These are phyloP conservation scores for Clangula hyemalis DNA, from an alignment of 2,797 vertebrate species.

Conservation along the genomic window DNA sequence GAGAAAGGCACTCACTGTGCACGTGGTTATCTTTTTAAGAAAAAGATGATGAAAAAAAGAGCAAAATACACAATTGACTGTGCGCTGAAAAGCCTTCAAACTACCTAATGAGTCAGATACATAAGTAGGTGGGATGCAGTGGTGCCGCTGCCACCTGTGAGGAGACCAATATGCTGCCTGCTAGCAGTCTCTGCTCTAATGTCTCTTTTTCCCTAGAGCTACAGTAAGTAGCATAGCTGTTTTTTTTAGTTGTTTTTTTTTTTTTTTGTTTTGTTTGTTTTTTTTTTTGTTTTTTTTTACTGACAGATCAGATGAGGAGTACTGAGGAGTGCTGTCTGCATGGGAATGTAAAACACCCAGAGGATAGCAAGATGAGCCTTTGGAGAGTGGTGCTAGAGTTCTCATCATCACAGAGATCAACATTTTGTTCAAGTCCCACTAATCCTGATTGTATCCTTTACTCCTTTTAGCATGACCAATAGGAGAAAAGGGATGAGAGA, in stretches of 20 bases:
- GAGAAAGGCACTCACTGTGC: neutral
- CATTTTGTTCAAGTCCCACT: neutral
- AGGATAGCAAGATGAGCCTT: neutral
- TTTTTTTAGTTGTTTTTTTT: too few relatives aligned
- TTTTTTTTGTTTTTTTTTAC: rapidly evolving
- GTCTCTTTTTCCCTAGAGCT: neutral
- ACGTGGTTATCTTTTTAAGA: neutral
- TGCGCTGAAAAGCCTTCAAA: neutral
- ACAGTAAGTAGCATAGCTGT: neutral
- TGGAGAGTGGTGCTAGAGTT: neutral
- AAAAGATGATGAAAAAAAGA: neutral
- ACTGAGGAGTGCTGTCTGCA: neutral
- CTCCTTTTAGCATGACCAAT: neutral
- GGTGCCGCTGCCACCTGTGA: neutral
- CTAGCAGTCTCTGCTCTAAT: neutral
- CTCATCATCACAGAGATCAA: neutral
- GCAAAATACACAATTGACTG: neutral
- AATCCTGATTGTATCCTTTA: neutral
- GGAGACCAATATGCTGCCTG: neutral
- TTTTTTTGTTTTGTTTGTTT: too few relatives aligned
- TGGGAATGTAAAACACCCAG: neutral
- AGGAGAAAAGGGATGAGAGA: neutral
- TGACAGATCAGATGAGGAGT: neutral
- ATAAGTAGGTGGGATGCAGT: neutral
- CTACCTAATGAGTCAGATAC: neutral